These are phyloP conservation scores for Scrobipalpa costella DNA, from an alignment of 2,888 invertebrate genomes.

Conservation along the genomic window DNA sequence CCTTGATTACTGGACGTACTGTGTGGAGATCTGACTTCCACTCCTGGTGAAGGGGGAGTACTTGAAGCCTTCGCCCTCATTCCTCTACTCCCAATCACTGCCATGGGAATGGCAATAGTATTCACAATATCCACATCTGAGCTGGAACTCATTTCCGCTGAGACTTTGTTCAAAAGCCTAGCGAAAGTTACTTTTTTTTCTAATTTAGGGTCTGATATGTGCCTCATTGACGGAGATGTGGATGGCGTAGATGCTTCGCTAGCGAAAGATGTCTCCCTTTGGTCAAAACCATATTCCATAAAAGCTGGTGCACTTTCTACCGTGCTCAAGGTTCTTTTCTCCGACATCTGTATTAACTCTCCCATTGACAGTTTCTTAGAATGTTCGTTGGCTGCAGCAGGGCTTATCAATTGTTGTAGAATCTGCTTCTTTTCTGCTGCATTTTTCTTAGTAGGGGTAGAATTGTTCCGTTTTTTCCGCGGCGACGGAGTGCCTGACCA, in stretches of 20 bases:
- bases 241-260: slow-evolving; percentile 77
- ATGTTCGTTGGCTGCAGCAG: slow-evolving; percentile 83
- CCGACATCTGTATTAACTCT: slow-evolving; percentile 88
- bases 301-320: slow-evolving; percentile 76
- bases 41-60: slow-evolving; percentile 85
- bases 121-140: slow-evolving; percentile 84
- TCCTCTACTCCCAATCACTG: slow-evolving; percentile 68
- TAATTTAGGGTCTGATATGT: slow-evolving; percentile 84
- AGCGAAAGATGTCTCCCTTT: slow-evolving; percentile 83
- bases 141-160: slow-evolving; percentile 89
- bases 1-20: slow-evolving; percentile 89
- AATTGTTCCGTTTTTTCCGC: slow-evolving; percentile 89
- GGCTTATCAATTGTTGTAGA: slow-evolving; percentile 88
- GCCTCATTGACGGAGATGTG: slow-evolving; percentile 79
- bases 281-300: slow-evolving; percentile 71
- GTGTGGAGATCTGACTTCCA: slow-evolving; percentile 82
- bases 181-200: slow-evolving; percentile 91
- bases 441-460: slow-evolving; percentile 88
- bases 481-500: slow-evolving; percentile 87
- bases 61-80: slow-evolving; percentile 70
- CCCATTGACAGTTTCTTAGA: slow-evolving; percentile 85
- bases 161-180: slow-evolving; percentile 86
- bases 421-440: slow-evolving; percentile 90
- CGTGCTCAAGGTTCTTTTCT: slow-evolving; percentile 76
- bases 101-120: slow-evolving; percentile 75